Conservation (phyloP, 2,797 vertebrate genomes). For the Enteromius trimaculatus region DNA sequence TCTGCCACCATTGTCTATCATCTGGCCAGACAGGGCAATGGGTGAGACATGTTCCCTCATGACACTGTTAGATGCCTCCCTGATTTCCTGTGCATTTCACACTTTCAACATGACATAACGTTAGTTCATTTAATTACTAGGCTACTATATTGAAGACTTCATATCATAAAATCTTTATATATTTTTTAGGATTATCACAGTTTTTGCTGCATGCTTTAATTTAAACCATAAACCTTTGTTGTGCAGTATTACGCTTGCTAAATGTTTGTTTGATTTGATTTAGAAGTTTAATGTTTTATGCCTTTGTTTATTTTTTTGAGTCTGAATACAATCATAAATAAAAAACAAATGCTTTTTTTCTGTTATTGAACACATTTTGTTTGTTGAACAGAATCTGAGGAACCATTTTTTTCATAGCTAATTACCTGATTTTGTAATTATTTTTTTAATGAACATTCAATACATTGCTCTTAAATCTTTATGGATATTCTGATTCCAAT, state of each 20-base stretch:
- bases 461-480: not conserved
- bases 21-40: slow-evolving; percentile 95
- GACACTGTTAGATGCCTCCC: not conserved
- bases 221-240: not conserved
- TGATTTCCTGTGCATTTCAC: not conserved
- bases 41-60: slow-evolving; percentile 75
- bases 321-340: not conserved
- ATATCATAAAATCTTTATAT: not conserved
- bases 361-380: not conserved
- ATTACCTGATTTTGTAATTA: not conserved
- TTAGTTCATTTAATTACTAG: not conserved
- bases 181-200: not conserved
- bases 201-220: not conserved
- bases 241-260: not conserved
- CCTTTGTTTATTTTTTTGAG: not conserved
- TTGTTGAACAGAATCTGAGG: not conserved
- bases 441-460: not conserved
- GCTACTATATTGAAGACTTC: not conserved
- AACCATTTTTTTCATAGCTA: no score
- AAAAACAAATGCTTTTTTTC: not conserved
- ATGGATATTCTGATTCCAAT: not conserved
- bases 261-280: not conserved
- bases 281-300: not conserved
- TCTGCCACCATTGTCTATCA: slow-evolving; percentile 98
- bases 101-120: not conserved